A percentile compares a stretch with the other conserved stretches of the same genome.
phyloP scores from a whole-genome alignment of 1,140 invertebrate genomes.

The Drosophila mojavensis region DNA sequence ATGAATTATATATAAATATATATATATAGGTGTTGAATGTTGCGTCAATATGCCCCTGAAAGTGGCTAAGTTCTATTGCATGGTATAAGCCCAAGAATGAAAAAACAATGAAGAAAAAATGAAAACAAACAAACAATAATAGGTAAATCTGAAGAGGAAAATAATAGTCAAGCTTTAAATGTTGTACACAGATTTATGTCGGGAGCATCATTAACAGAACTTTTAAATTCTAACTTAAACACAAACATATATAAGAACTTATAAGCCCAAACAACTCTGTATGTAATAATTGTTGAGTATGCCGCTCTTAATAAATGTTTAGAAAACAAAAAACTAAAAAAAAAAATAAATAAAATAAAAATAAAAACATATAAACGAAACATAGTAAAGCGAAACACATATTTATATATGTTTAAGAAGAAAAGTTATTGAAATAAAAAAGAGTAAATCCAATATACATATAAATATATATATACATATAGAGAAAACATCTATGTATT shows the following conservation, averaged over 20 bases:
- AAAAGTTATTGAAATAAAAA: conserved; percentile 55
- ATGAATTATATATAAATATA: conserved; percentile 17
- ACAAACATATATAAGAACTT: conserved; percentile 26
- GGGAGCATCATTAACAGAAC: conserved; percentile 15
- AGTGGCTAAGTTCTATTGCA: conserved; percentile 63
- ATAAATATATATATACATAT: conserved; percentile 28
- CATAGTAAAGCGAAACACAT: conserved; percentile 50
- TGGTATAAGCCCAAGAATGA: conserved; percentile 23
- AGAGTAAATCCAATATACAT: conserved; percentile 1
- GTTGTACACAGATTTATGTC: conserved; percentile 59
- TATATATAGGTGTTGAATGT: conserved; percentile 67
- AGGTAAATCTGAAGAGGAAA: conserved; percentile 16
- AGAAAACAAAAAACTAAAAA: conserved; percentile 22
- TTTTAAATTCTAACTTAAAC: conserved; percentile 48
- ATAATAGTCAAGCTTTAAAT: conserved; percentile 78
- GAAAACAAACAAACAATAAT: conserved; percentile 13
- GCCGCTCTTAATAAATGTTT: conserved; percentile 63
- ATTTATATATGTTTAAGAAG: conserved; percentile 77
- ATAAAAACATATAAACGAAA: not conserved
- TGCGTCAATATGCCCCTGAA: conserved; percentile 61
- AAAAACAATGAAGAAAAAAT: not conserved
- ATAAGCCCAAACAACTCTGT: conserved; percentile 27
- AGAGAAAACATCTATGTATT: conserved; percentile 32
- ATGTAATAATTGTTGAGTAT: conserved; percentile 45
- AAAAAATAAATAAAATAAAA: conserved; percentile 2